These are phyloP conservation scores for Phymatocera aterrima DNA, from an alignment of 2,888 invertebrate species.

Conservation along the genomic window DNA sequence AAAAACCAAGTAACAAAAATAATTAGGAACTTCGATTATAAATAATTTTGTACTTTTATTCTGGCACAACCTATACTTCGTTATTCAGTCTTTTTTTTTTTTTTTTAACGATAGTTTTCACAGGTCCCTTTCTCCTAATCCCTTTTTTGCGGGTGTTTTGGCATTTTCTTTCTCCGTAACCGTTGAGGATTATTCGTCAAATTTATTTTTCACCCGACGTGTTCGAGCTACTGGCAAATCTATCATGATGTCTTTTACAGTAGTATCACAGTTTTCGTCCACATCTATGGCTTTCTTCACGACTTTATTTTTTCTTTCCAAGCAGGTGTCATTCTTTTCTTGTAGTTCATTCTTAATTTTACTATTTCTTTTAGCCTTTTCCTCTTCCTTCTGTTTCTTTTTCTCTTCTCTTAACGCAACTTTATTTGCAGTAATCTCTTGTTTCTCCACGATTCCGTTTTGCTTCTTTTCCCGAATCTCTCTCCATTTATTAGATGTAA, in stretches of 20 bases:
- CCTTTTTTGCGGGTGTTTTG: neutral
- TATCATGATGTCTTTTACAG: neutral
- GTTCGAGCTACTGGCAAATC: slow-evolving; percentile 1
- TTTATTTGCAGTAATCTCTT: neutral
- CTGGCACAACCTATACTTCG: neutral
- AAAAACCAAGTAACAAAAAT: neutral
- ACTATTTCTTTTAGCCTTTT: neutral
- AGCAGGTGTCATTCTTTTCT: neutral
- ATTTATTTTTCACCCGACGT: neutral
- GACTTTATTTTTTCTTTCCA: neutral
- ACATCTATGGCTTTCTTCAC: neutral
- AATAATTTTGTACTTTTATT: neutral
- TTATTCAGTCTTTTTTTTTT: neutral
- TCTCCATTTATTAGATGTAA: neutral
- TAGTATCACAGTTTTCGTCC: neutral
- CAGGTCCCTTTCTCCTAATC: neutral
- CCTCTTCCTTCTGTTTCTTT: neutral
- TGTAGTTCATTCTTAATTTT: slow-evolving; percentile 1
- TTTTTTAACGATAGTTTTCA: neutral
- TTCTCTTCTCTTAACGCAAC: neutral
- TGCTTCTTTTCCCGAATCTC: neutral
- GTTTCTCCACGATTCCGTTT: neutral
- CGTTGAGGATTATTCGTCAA: neutral
- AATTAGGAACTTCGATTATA: neutral
- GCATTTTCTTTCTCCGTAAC: neutral